phyloP scores from a whole-genome alignment of 2,888 invertebrate species.

The Pyrochroa serraticornis region DNA sequence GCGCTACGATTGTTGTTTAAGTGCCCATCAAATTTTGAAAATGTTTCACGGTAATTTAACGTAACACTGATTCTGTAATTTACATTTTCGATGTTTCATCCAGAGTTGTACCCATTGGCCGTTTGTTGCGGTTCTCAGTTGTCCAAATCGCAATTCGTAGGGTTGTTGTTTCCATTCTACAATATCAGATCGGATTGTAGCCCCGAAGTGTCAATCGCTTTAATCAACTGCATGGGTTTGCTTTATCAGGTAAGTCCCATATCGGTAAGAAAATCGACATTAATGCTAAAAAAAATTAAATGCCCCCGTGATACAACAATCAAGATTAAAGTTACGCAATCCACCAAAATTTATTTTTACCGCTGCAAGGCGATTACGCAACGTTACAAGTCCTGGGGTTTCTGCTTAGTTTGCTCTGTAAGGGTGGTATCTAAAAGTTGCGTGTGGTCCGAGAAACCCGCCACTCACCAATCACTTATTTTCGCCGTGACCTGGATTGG shows the following conservation, averaged over 20 bases:
- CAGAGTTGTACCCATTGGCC: slow-evolving; percentile 9
- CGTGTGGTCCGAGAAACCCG: no score
- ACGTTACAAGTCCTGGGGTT: no score
- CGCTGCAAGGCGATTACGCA: no score
- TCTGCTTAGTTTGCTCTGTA: no score
- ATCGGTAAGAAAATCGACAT: slow-evolving; percentile 6
- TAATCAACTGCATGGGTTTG: slow-evolving; percentile 55
- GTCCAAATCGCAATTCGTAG: slow-evolving; percentile 25
- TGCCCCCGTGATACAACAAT: no score
- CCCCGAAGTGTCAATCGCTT: slow-evolving; percentile 50
- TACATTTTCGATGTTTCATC: slow-evolving; percentile 23
- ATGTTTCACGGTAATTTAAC: slow-evolving; percentile 33
- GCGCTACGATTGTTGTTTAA: slow-evolving; percentile 48
- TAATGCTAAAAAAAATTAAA: no score
- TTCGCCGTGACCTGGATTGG: no score
- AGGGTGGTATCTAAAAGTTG: no score
- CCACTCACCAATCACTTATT: no score
- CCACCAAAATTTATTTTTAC: no score
- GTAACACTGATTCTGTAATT: slow-evolving; percentile 45
- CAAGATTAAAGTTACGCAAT: no score
- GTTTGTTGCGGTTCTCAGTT: background rate
- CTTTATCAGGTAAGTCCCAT: slow-evolving; percentile 50
- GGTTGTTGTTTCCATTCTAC: slow-evolving; percentile 47
- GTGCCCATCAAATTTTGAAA: slow-evolving; percentile 49
- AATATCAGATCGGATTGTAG: slow-evolving; percentile 49